A percentile compares a stretch with the other conserved stretches of the same genome.
phyloP scores from a whole-genome alignment of 2,797 vertebrate genomes.

The Florisuga fusca region DNA sequence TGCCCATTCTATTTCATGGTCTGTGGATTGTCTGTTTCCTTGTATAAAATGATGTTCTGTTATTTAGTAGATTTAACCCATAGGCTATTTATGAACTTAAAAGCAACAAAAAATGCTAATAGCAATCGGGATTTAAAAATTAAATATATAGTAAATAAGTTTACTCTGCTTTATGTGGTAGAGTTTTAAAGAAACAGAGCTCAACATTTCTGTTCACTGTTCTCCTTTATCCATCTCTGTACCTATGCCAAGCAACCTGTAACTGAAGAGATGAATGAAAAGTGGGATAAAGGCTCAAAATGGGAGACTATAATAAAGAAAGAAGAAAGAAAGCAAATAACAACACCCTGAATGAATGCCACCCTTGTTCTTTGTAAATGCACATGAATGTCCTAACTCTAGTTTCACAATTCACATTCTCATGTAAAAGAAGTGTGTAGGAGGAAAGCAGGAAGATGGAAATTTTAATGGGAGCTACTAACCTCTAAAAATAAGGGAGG shows the following conservation, averaged over 20 bases:
- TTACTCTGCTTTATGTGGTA: neutral
- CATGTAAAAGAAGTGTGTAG: neutral
- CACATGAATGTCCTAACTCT: neutral
- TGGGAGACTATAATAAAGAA: neutral
- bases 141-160: neutral
- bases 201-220: neutral
- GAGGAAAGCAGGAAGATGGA: neutral
- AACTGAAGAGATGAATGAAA: neutral
- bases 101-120: neutral
- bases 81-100: neutral
- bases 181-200: neutral
- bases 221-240: neutral
- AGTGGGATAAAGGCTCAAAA: neutral
- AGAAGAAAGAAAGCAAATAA: neutral
- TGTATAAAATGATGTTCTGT: neutral
- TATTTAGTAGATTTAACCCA: neutral
- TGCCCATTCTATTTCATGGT: neutral
- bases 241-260: neutral
- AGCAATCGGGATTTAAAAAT: neutral
- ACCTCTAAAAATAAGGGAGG: slow-evolving; percentile 8
- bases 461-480: neutral
- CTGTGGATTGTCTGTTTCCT: neutral
- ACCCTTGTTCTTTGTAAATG: neutral
- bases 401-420: neutral
- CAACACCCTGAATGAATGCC: neutral